A percentile compares a stretch with the other conserved stretches of the same genome.
Conservation (phyloP, 2,113 vertebrate genomes). For the Coptodon rendalli region DNA sequence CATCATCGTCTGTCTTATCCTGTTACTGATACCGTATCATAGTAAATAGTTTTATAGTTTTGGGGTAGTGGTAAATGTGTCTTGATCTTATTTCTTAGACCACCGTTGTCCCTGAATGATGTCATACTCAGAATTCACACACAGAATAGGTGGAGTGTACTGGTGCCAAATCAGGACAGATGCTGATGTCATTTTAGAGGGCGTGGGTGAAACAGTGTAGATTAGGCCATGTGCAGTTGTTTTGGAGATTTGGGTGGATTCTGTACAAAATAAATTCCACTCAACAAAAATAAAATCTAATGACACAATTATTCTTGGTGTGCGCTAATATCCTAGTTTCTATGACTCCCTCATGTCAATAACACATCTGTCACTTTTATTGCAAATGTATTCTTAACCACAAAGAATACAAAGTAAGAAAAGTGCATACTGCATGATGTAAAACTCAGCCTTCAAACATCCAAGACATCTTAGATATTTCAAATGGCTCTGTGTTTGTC, state of each 20-base stretch:
- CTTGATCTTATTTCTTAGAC: background rate
- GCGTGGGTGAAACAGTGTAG: background rate
- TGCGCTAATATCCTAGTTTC: background rate
- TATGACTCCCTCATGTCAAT: background rate
- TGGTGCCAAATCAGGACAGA: background rate
- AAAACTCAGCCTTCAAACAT: background rate
- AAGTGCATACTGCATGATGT: background rate
- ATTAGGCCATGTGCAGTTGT: background rate
- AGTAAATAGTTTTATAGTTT: background rate
- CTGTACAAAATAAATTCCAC: background rate
- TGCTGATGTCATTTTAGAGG: background rate
- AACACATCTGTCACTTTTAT: background rate
- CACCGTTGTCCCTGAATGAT: background rate
- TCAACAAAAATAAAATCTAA: background rate
- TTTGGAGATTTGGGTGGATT: background rate
- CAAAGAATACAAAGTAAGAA: background rate
- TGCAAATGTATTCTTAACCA: background rate
- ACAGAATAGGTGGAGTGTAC: background rate
- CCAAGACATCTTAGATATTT: background rate
- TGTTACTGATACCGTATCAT: background rate
- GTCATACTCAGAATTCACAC: background rate
- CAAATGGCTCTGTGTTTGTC: background rate
- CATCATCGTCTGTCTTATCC: rapidly evolving
- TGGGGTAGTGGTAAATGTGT: background rate
- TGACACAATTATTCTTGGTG: background rate